phyloP scores from a whole-genome alignment of 1,140 invertebrate genomes.

The Drosophila littoralis region DNA sequence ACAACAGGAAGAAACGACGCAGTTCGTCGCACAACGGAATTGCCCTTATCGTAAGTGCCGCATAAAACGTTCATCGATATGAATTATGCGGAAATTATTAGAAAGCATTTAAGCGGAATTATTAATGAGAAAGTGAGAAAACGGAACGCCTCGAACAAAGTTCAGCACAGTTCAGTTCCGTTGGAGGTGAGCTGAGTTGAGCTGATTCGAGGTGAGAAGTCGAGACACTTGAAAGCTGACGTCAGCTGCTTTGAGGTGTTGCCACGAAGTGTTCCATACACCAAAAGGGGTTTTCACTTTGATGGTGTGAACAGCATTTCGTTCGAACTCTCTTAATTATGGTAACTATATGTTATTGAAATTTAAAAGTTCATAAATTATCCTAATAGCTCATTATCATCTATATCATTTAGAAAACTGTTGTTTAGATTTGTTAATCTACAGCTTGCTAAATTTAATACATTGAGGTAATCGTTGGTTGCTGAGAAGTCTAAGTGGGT shows the following conservation, averaged over 20 bases:
- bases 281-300: not conserved
- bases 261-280: not conserved
- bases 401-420: too few relatives aligned
- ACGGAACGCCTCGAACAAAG: conserved; percentile 3
- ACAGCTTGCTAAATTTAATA: too few relatives aligned
- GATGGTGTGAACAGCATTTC: not conserved
- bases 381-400: too few relatives aligned
- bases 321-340: too few relatives aligned
- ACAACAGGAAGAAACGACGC: conserved; percentile 41
- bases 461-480: too few relatives aligned
- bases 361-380: too few relatives aligned
- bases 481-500: too few relatives aligned
- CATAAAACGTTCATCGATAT: conserved; percentile 77
- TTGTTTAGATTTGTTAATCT: too few relatives aligned
- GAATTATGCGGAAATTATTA: conserved; percentile 83
- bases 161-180: conserved; percentile 3
- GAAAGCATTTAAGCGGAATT: conserved; percentile 82
- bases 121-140: conserved; percentile 64
- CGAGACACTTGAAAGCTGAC: not conserved
- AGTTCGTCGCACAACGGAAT: conserved; percentile 28
- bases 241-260: conserved; percentile 7
- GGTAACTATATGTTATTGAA: too few relatives aligned
- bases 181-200: not conserved
- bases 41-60: conserved; percentile 72
- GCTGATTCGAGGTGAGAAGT: conserved; percentile 10